Evolutionary conservation across 2,888 invertebrate genomes (phyloP), one percentile per base, ranked within the genome.

Genomic region (Xylocampa areola): DNA sequence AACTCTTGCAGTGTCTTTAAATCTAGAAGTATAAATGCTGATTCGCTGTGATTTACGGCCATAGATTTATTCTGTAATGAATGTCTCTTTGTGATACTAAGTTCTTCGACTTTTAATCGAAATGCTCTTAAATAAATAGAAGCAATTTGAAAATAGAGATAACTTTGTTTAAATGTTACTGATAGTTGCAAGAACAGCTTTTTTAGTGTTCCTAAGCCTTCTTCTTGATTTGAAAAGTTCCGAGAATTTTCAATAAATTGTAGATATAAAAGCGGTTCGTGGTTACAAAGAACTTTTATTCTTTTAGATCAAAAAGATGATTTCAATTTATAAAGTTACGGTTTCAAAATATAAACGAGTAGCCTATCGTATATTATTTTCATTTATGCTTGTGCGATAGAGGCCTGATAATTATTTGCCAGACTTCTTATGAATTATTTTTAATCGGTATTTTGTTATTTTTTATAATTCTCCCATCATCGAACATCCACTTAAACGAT

Each of bases 11-110:
- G 60, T 64, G 49, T 54, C 45, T 61, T 58, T 73, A 69, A 76
- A 73, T 76, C 75, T 76, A 61, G 40, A 75, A 79, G 65, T 79
- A 73, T 80, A 78, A 83, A 80, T 76, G 78, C 79, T 75, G 76
- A 78, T 78, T 72, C 61, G 45, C 48, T 62, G 69, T 45, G 74
- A 78, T 77, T 59, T 69, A 58, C 36, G 45, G 39, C 33, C 36
- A 64, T 63, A 68, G 66, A 82, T 79, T 77, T 80, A 81, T 73
- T 37, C 35, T 50, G 50, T 58, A 72, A 74, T 61, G 45, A 71
- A 73, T 68, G 69, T 71, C 67, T 69, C 62, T 64, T 43, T 65
- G 58, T 60, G 52, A 53, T 36, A 55, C 57, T 57, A 43, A 49
- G 32, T 13, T 39, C 21, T 59, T 64, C 36, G 17, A 44, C 48